A percentile compares a stretch with the other conserved stretches of the same genome.
phyloP scores from a whole-genome alignment of 2,888 invertebrate genomes.

The Ptychoptera albimana region DNA sequence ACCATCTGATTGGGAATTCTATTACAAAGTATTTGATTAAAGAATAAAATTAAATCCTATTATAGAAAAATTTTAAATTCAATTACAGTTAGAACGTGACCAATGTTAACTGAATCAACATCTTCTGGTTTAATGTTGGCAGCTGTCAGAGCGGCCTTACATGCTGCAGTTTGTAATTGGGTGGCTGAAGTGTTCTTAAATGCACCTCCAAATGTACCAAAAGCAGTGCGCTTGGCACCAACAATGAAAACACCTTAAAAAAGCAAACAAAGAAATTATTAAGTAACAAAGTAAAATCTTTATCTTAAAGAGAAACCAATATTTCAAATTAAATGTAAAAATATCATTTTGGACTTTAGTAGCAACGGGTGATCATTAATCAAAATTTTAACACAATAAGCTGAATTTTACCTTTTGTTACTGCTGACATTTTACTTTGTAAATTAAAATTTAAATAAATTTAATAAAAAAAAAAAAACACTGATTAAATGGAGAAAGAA shows the following conservation, averaged over 20 bases:
- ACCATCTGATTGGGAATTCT: slow-evolving; percentile 69
- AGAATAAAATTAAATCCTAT: not conserved
- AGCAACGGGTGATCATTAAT: too few relatives aligned
- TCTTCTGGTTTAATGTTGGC: slow-evolving; percentile 70
- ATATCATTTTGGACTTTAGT: too few relatives aligned
- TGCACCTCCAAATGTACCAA: slow-evolving; percentile 86
- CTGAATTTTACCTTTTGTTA: too few relatives aligned
- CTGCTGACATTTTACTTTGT: too few relatives aligned
- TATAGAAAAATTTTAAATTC: slow-evolving; percentile 1
- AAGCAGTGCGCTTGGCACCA: slow-evolving; percentile 91
- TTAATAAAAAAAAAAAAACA: too few relatives aligned
- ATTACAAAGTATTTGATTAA: slow-evolving; percentile 12
- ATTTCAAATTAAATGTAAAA: too few relatives aligned
- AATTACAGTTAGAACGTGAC: slow-evolving; percentile 73
- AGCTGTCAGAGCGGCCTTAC: slow-evolving; percentile 60
- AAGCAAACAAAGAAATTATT: slow-evolving; percentile 4
- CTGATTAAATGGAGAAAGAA: too few relatives aligned
- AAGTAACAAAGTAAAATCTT: not conserved
- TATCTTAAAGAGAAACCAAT: too few relatives aligned
- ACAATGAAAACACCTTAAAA: slow-evolving; percentile 72
- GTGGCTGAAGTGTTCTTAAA: slow-evolving; percentile 56
- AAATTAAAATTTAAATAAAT: too few relatives aligned
- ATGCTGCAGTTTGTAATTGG: slow-evolving; percentile 67
- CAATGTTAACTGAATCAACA: slow-evolving; percentile 79
- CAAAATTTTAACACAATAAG: too few relatives aligned